Conservation (phyloP, 2,888 invertebrate species). For the Myathropa florea region DNA sequence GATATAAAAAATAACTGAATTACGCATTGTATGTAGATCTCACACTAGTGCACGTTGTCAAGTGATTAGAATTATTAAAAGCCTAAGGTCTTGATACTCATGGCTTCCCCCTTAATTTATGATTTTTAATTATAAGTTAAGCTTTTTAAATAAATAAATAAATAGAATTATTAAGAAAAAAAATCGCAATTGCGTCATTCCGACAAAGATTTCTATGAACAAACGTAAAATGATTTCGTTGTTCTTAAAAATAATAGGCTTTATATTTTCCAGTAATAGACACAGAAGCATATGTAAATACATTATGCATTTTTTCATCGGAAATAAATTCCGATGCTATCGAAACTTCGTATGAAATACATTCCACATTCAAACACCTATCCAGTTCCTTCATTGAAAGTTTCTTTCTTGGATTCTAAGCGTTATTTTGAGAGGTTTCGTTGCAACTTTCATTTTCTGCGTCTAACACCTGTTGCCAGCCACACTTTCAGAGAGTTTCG, state of each 20-base stretch:
- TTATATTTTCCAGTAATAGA: too few relatives aligned
- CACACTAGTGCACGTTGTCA: too few relatives aligned
- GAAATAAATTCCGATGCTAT: background rate
- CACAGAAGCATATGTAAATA: background rate
- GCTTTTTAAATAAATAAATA: too few relatives aligned
- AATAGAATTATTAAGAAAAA: too few relatives aligned
- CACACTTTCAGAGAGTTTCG: background rate
- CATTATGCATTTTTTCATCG: background rate
- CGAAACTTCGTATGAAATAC: background rate
- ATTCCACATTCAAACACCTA: background rate
- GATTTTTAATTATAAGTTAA: too few relatives aligned
- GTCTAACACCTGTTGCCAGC: slow-evolving; percentile 42
- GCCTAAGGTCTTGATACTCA: too few relatives aligned
- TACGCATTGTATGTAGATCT: background rate
- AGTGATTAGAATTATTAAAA: too few relatives aligned
- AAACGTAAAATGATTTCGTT: too few relatives aligned
- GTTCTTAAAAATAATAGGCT: too few relatives aligned
- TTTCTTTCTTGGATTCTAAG: background rate
- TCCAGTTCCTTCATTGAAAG: background rate
- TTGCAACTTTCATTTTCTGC: background rate
- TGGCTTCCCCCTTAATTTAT: too few relatives aligned
- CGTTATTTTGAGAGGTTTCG: background rate
- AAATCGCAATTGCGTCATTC: too few relatives aligned
- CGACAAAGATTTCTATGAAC: too few relatives aligned
- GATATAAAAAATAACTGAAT: background rate